phyloP scores from a whole-genome alignment of 2,888 invertebrate species.

The Muschampia staudingeri region DNA sequence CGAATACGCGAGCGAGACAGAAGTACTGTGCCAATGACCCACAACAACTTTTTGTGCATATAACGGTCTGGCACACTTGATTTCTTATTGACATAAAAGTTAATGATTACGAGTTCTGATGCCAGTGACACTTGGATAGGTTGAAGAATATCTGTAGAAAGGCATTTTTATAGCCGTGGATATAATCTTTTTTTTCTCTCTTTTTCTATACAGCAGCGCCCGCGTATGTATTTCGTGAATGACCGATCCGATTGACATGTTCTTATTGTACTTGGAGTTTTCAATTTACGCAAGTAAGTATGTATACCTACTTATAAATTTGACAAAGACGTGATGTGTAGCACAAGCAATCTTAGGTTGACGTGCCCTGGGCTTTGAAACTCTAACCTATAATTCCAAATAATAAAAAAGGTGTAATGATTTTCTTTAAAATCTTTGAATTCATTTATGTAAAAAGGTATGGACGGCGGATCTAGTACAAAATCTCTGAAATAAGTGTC shows the following conservation, averaged over 20 bases:
- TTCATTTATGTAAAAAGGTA: too few relatives aligned
- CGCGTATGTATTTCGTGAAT: background rate
- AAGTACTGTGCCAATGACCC: slow-evolving; percentile 87
- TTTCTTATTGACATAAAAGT: slow-evolving; percentile 86
- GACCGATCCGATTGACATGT: background rate
- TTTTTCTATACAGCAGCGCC: background rate
- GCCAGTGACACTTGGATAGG: slow-evolving; percentile 62
- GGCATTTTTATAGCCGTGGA: slow-evolving; percentile 18
- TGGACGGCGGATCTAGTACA: too few relatives aligned
- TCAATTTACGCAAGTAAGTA: background rate
- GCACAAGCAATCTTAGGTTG: too few relatives aligned
- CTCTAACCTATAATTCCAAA: too few relatives aligned
- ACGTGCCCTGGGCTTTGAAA: too few relatives aligned
- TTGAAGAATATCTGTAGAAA: slow-evolving; percentile 33
- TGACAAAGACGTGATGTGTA: too few relatives aligned
- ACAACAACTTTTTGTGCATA: slow-evolving; percentile 87
- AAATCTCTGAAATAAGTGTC: too few relatives aligned
- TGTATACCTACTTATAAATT: too few relatives aligned
- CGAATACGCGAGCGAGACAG: slow-evolving; percentile 68
- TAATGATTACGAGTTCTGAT: slow-evolving; percentile 78
- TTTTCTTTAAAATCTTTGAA: too few relatives aligned
- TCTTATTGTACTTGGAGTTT: background rate
- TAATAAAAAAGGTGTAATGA: too few relatives aligned
- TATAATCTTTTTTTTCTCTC: background rate
- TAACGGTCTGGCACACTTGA: slow-evolving; percentile 89